A percentile compares a stretch with the other conserved stretches of the same genome.
These are phyloP conservation scores for Cepphus grylle DNA, from an alignment of 2,113 vertebrate species.

Conservation along the genomic window DNA sequence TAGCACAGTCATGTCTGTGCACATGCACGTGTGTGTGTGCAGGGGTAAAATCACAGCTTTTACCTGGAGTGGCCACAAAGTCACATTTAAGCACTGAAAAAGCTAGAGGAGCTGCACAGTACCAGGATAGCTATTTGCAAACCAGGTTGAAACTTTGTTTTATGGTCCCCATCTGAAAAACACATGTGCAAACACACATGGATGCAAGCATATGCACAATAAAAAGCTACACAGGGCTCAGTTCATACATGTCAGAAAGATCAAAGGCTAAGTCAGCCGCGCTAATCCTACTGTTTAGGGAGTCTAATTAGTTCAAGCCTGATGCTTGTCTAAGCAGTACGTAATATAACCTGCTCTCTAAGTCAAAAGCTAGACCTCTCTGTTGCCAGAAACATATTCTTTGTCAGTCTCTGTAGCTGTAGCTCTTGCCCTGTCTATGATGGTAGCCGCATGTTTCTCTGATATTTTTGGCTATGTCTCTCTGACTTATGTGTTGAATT, in stretches of 20 bases:
- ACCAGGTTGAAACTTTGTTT: neutral
- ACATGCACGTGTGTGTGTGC: fast-evolving
- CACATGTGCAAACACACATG: neutral
- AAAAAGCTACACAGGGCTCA: neutral
- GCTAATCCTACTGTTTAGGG: neutral
- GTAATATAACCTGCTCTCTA: neutral
- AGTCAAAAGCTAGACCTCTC: neutral
- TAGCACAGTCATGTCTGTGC: fast-evolving
- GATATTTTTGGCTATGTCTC: neutral
- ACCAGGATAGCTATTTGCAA: neutral
- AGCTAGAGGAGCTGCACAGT: neutral
- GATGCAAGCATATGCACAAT: neutral
- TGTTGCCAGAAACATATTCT: neutral
- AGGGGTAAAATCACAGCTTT: fast-evolving
- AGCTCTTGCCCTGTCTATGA: neutral
- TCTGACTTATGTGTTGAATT: neutral
- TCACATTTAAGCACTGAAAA: neutral
- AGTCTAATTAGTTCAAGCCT: neutral
- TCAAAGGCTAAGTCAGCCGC: neutral
- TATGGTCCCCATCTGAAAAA: neutral
- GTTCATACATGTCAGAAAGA: neutral
- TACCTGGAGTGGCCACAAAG: neutral
- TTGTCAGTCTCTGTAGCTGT: neutral
- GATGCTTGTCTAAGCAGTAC: neutral
- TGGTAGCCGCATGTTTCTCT: neutral